Conservation (phyloP, 2,888 invertebrate species). For the Drosophila algonquin region DNA sequence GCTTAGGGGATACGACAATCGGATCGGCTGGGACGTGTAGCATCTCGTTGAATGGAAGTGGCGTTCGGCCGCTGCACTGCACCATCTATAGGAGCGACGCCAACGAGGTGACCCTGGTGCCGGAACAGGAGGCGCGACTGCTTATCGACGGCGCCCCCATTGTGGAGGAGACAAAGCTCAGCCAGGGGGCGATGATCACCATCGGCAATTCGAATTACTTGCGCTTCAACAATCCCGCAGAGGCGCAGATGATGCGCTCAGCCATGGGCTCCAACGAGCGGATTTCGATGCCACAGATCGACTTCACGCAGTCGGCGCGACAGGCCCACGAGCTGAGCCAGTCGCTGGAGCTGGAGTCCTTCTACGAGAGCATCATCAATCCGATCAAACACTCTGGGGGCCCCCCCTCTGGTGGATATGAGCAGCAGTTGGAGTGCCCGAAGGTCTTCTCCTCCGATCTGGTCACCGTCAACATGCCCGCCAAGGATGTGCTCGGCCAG, state of each 20-base stretch:
- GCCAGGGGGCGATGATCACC: slow-evolving; percentile 96
- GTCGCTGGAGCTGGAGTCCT: slow-evolving; percentile 74
- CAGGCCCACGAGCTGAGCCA: slow-evolving; percentile 45
- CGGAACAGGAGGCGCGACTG: slow-evolving; percentile 88
- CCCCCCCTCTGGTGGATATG: background rate
- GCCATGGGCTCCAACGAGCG: slow-evolving; percentile 88
- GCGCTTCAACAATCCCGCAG: slow-evolving; percentile 96
- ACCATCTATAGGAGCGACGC: slow-evolving; percentile 92
- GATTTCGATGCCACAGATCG: slow-evolving; percentile 91
- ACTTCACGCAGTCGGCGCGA: slow-evolving; percentile 84
- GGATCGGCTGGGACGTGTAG: slow-evolving; percentile 92
- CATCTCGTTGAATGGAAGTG: slow-evolving; percentile 93
- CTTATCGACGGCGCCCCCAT: slow-evolving; percentile 90
- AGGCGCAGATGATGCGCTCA: slow-evolving; percentile 93
- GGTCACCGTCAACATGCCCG: slow-evolving; percentile 91
- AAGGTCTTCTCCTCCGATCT: slow-evolving; percentile 93
- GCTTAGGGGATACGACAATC: slow-evolving; percentile 91
- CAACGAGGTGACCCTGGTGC: slow-evolving; percentile 93
- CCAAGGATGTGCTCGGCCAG: slow-evolving; percentile 91
- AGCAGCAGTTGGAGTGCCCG: slow-evolving; percentile 84
- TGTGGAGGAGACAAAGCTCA: slow-evolving; percentile 89
- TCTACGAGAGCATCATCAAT: slow-evolving; percentile 80
- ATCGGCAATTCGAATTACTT: slow-evolving; percentile 96
- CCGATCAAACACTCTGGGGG: slow-evolving; percentile 32
- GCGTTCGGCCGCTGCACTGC: slow-evolving; percentile 93